Evolutionary conservation across 1,140 invertebrate species (phyloP).

Genomic region (Lucilia sericata): DNA sequence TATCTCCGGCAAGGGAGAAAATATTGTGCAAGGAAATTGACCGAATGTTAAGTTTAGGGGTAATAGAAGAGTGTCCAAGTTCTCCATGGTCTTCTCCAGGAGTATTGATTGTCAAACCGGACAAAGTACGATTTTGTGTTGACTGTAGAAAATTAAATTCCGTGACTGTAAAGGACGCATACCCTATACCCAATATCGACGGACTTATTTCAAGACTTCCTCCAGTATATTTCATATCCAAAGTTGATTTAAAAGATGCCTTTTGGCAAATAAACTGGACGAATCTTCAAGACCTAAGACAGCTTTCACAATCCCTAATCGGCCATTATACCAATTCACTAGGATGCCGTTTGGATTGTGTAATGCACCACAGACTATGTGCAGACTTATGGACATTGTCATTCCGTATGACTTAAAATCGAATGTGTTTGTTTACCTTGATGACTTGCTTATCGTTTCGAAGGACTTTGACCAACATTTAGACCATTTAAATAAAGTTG

Average conservation of each 20-base stretch:
- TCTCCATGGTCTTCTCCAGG: background rate
- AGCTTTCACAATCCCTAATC: background rate
- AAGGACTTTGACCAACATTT: no score
- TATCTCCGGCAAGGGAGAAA: background rate
- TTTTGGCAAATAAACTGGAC: background rate
- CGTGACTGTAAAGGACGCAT: background rate
- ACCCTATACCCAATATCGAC: no score
- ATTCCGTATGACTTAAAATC: no score
- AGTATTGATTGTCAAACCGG: background rate
- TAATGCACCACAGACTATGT: background rate
- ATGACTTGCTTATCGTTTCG: no score
- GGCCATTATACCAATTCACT: background rate
- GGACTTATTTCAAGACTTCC: no score
- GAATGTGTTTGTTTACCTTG: no score
- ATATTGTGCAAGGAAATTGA: background rate
- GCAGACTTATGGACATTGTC: no score
- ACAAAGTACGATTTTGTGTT: background rate
- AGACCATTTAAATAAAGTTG: no score
- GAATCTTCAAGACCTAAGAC: background rate
- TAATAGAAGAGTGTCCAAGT: background rate
- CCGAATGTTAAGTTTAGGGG: background rate
- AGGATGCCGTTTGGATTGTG: slow-evolving; percentile 16
- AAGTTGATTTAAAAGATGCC: background rate
- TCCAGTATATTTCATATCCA: no score
- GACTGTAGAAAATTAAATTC: background rate